A percentile compares a stretch with the other conserved stretches of the same genome.
Conservation (phyloP, 2,113 vertebrate genomes). For the Xerus inauris region DNA sequence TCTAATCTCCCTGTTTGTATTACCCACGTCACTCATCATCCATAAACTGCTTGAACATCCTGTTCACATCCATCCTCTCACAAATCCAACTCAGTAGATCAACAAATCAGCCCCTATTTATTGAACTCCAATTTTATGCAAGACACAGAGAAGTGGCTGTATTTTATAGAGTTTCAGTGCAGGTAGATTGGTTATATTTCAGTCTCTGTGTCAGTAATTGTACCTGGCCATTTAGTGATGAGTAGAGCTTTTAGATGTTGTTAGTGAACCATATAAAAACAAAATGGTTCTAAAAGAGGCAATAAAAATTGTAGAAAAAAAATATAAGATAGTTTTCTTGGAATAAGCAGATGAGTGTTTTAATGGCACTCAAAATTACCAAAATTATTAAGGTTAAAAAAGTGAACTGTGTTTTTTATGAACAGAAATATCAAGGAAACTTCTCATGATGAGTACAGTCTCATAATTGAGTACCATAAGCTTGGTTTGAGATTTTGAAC, state of each 20-base stretch:
- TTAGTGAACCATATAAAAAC: slow-evolving; percentile 16
- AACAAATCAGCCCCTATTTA: background rate
- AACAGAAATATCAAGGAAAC: background rate
- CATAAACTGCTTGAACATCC: slow-evolving; percentile 9
- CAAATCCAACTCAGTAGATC: background rate
- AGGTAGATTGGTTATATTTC: background rate
- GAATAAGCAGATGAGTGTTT: background rate
- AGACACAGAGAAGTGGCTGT: background rate
- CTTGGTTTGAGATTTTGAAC: background rate
- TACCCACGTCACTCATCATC: background rate
- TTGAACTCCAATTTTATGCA: background rate
- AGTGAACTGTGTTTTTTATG: background rate
- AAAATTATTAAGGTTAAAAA: slow-evolving; percentile 33
- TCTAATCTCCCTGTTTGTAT: slow-evolving; percentile 42
- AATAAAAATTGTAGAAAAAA: slow-evolving; percentile 6
- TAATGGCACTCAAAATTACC: slow-evolving; percentile 7
- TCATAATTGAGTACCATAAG: background rate
- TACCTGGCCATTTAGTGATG: slow-evolving; percentile 38
- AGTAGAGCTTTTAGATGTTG: slow-evolving; percentile 25
- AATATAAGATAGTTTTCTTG: background rate
- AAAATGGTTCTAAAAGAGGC: slow-evolving; percentile 26
- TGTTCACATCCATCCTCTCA: background rate
- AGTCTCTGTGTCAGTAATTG: background rate
- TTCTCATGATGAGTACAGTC: background rate
- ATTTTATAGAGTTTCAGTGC: background rate